These are phyloP conservation scores for Euzophera pinguis DNA, from an alignment of 2,888 invertebrate species.

Conservation along the genomic window DNA sequence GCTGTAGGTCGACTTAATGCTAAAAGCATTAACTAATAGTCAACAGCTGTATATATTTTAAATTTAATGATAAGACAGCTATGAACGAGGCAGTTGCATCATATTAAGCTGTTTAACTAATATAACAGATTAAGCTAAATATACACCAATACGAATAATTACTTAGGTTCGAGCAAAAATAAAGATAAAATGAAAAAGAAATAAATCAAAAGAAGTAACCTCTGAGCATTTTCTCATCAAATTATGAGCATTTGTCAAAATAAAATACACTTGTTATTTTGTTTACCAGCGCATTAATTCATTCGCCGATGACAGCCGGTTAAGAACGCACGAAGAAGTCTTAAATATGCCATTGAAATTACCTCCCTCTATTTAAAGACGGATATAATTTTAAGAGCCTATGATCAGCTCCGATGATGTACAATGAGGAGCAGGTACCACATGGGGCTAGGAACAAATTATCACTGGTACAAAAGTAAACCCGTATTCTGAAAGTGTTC, in stretches of 20 bases:
- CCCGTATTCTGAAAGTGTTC: too few species aligned
- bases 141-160: too few species aligned
- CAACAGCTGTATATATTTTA: too few species aligned
- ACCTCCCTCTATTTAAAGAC: slow-evolving; percentile 28
- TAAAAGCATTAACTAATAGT: too few species aligned
- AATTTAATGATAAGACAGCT: too few species aligned
- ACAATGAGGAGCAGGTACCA: slow-evolving; percentile 53
- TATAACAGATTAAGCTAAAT: too few species aligned
- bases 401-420: slow-evolving; percentile 42
- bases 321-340: slow-evolving; percentile 34
- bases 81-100: too few species aligned
- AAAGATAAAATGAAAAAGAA: not conserved
- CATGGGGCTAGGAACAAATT: slow-evolving; percentile 34
- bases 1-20: too few species aligned
- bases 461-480: not conserved
- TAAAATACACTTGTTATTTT: slow-evolving; percentile 26
- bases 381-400: slow-evolving; percentile 38
- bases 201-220: too few species aligned
- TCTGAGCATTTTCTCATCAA: not conserved
- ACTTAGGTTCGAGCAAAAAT: too few species aligned
- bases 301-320: slow-evolving; percentile 55
- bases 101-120: too few species aligned
- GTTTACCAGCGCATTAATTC: slow-evolving; percentile 38
- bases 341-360: slow-evolving; percentile 24
- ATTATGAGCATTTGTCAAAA: not conserved